Conservation (phyloP, 2,888 invertebrate genomes). For the Magallana nippona region DNA sequence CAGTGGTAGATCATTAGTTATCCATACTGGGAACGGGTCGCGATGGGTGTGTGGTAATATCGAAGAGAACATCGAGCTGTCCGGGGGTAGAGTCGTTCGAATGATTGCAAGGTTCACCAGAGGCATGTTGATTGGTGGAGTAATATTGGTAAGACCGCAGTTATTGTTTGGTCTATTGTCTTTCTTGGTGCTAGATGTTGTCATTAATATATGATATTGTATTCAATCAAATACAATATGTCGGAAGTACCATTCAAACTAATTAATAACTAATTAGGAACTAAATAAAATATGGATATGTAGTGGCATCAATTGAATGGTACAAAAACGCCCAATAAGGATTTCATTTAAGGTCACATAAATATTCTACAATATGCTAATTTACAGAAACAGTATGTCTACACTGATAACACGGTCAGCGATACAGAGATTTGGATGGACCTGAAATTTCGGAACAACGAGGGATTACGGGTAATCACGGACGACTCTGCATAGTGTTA, state of each 20-base stretch:
- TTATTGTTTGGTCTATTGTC: background rate
- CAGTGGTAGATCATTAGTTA: constrained; percentile 88
- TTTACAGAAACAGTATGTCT: constrained; percentile 89
- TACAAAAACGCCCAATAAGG: too few relatives aligned
- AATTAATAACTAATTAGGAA: too few relatives aligned
- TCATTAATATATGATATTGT: background rate
- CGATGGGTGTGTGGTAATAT: constrained; percentile 79
- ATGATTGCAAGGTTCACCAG: constrained; percentile 91
- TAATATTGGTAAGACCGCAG: constrained; percentile 86
- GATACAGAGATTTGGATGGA: constrained; percentile 94
- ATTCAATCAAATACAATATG: too few relatives aligned
- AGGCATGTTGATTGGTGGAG: constrained; percentile 91
- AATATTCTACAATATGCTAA: background rate
- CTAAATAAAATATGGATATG: too few relatives aligned
- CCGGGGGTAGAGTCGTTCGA: constrained; percentile 81
- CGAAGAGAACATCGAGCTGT: constrained; percentile 46
- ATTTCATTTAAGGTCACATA: too few relatives aligned
- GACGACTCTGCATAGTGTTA: too few relatives aligned
- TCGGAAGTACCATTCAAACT: too few relatives aligned
- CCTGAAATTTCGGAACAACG: constrained; percentile 83
- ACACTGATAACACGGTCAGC: constrained; percentile 89
- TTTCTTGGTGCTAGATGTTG: too few relatives aligned
- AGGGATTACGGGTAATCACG: constrained; percentile 35
- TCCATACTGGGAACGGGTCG: constrained; percentile 83
- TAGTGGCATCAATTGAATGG: too few relatives aligned